These are phyloP conservation scores for Takifugu bimaculatus DNA, from an alignment of 2,113 vertebrate species.

Conservation along the genomic window DNA sequence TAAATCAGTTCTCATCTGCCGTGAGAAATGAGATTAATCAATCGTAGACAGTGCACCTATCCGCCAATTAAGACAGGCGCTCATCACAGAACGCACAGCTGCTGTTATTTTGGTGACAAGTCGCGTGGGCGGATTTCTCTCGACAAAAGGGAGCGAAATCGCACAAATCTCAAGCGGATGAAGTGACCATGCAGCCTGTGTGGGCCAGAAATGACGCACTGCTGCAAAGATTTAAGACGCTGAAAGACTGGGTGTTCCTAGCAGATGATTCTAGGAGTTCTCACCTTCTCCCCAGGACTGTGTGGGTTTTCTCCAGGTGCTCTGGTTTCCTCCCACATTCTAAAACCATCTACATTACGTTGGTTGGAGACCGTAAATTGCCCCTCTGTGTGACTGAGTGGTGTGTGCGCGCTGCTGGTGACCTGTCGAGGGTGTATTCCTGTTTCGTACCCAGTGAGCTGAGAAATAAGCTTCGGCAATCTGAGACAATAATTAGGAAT, in stretches of 20 bases:
- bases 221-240: not conserved
- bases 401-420: too few species aligned
- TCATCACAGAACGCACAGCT: slow-evolving; percentile 30
- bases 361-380: too few species aligned
- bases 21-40: slow-evolving; percentile 73
- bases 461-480: too few species aligned
- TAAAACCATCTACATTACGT: not conserved
- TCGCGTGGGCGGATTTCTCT: slow-evolving; percentile 39
- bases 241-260: not conserved
- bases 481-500: too few species aligned
- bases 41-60: slow-evolving; percentile 46
- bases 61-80: slow-evolving; percentile 44
- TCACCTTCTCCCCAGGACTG: not conserved
- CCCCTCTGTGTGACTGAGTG: too few species aligned
- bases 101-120: slow-evolving; percentile 53
- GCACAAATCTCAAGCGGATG: slow-evolving; percentile 10
- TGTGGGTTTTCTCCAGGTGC: not conserved
- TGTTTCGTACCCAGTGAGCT: too few species aligned
- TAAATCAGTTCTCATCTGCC: slow-evolving; percentile 67
- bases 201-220: not conserved
- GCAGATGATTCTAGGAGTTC: not conserved
- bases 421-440: too few species aligned
- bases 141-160: slow-evolving; percentile 10
- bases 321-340: not conserved
- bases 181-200: not conserved